Base-by-base conservation (phyloP, 1,140 invertebrate species). In the Brachionus calyciflorus region DNA sequence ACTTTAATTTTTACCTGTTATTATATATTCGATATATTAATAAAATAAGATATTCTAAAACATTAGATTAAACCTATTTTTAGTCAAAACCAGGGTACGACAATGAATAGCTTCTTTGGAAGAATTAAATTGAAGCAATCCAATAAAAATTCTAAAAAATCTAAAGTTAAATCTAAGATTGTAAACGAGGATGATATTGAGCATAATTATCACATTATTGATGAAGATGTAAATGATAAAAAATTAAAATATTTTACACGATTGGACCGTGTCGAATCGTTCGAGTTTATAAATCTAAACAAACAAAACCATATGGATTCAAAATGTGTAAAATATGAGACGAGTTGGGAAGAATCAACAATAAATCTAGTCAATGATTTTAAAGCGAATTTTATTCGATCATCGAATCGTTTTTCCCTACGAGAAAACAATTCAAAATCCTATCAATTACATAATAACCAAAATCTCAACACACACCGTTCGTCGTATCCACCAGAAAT, bases 221-320 rank as follows among this genome's bases (percentile, higher is more conserved):
- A 44, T 14, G 37, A 65, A 14, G 40, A 19, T 17, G 21, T 19
- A 19, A 30, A 40, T 19, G 21, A 63, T 28, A 65, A 65, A n/a
- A 21, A 26, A 30, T n/a, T n/a, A n/a, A n/a, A n/a, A n/a, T n/a
- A n/a, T n/a, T 65, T 65, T 10, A 65, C 60, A 41, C 60, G 37
- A 44, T 17, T 37, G 17, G 40, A 65, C 19, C 33, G 60, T 65
- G 60, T 65, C 10, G 60, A 65, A 44, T 65, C 60, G 24, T 65
- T 65, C 60, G 60, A 65, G 60, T 65, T 65, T 41, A 44, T 65
- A 14, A 65, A 65, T n/a, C n/a, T 65, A 28, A 41, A 28, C 17
- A 40, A n/a, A n/a, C n/a, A n/a, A n/a, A n/a, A n/a, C n/a, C n/a
- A 41, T 37, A 28, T 37, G 21, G 33, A 65, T 21, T 14, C 60